phyloP scores from a whole-genome alignment of 1,140 invertebrate species.

The Achatina immaculata region DNA sequence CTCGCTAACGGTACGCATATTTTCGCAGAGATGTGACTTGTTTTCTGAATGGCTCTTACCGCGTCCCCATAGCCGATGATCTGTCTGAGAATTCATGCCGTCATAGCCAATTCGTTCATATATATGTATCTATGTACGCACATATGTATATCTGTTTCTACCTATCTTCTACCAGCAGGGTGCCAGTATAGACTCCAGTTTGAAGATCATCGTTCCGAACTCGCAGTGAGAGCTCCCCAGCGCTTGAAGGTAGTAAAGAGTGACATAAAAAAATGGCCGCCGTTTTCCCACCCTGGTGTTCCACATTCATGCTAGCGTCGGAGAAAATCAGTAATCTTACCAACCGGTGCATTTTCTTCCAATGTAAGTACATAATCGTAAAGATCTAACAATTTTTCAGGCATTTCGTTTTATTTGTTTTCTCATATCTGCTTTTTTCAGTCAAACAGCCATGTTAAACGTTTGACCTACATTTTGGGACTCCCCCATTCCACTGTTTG shows the following conservation, averaged over 20 bases:
- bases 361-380: background rate
- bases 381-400: background rate
- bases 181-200: too few relatives aligned
- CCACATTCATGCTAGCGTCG: background rate
- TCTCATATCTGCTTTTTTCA: background rate
- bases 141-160: too few relatives aligned
- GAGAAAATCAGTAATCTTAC: slow-evolving; percentile 5
- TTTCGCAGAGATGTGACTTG: too few relatives aligned
- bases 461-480: background rate
- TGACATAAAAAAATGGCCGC: slow-evolving; percentile 12
- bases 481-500: background rate
- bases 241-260: slow-evolving; percentile 6
- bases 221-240: slow-evolving; percentile 9
- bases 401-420: background rate
- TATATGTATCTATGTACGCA: too few relatives aligned
- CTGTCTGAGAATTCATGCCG: too few relatives aligned
- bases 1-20: too few relatives aligned
- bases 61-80: too few relatives aligned
- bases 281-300: background rate
- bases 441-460: background rate
- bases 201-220: background rate
- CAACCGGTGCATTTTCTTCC: background rate
- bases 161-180: too few relatives aligned
- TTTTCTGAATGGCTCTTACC: too few relatives aligned
- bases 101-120: too few relatives aligned